Conservation (phyloP, 2,797 vertebrate genomes). For the Coregonus sp. region DNA sequence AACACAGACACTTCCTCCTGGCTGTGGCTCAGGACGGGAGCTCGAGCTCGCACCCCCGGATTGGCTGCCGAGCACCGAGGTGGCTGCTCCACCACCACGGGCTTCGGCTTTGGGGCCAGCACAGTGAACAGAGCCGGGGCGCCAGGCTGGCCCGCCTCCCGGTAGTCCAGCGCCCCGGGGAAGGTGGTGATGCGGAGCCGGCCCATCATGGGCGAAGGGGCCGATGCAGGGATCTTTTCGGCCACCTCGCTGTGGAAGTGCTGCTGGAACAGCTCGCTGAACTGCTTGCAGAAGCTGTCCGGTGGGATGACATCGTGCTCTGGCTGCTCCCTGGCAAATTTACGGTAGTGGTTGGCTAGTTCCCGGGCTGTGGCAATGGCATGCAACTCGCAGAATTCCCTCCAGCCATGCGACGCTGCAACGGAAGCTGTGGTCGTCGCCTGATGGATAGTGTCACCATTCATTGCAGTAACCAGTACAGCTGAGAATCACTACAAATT, state of each 20-base stretch:
- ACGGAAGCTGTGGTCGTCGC: constrained; percentile 61
- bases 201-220: constrained; percentile 61
- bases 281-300: constrained; percentile 90
- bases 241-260: constrained; percentile 91
- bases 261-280: constrained; percentile 91
- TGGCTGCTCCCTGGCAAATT: constrained; percentile 83
- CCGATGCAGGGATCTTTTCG: constrained; percentile 68
- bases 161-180: constrained; percentile 85
- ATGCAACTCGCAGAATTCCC: neutral
- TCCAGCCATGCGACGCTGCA: constrained; percentile 52
- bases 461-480: constrained; percentile 91
- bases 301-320: constrained; percentile 86
- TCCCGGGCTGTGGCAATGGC: constrained; percentile 78
- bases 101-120: constrained; percentile 65
- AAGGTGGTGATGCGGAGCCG: constrained; percentile 73
- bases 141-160: constrained; percentile 78
- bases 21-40: constrained; percentile 66
- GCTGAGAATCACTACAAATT: constrained; percentile 80
- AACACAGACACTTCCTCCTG: constrained; percentile 75
- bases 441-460: constrained; percentile 90
- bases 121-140: constrained; percentile 7
- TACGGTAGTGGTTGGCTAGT: constrained; percentile 90
- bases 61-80: constrained; percentile 58
- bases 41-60: constrained; percentile 34
- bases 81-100: constrained; percentile 61